Percentiles rank a stretch among this genome's conserved stretches.
Conservation (phyloP, 2,797 vertebrate species). For the Xiphophorus birchmanni region DNA sequence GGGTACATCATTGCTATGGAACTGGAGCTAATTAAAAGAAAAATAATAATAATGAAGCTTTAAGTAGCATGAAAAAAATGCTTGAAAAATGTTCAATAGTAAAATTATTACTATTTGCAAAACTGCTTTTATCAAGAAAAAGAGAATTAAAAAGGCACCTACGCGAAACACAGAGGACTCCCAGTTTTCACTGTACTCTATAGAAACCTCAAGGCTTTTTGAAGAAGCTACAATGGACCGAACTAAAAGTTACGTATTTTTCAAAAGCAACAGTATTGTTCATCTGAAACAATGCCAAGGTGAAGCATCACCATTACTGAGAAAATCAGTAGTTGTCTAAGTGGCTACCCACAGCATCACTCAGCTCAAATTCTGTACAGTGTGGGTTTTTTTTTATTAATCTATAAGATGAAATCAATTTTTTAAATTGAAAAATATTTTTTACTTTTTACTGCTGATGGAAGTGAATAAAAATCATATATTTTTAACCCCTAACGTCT, state of each 20-base stretch:
- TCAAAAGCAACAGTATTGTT: not conserved
- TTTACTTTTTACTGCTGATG: not conserved
- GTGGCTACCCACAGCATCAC: not conserved
- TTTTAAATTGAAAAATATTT: not conserved
- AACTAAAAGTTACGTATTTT: not conserved
- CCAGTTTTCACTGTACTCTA: not conserved
- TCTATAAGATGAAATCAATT: too few relatives aligned
- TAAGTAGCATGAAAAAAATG: not conserved
- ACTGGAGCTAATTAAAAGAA: constrained; percentile 7
- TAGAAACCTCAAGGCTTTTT: not conserved
- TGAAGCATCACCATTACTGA: not conserved
- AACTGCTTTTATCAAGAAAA: constrained; percentile 7
- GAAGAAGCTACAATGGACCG: not conserved
- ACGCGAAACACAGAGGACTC: not conserved
- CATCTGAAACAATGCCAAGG: not conserved
- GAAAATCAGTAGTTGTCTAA: not conserved
- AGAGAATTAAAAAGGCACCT: constrained; percentile 21
- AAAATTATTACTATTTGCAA: constrained; percentile 13
- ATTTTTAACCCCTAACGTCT: not conserved
- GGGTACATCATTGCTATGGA: constrained; percentile 2
- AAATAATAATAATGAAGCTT: not conserved
- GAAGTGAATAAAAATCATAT: not conserved
- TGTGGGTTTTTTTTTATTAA: too few relatives aligned
- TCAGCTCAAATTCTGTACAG: not conserved
- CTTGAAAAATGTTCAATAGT: constrained; percentile 14